Conservation (phyloP, 2,113 vertebrate species). For the Elephantulus edwardii region DNA sequence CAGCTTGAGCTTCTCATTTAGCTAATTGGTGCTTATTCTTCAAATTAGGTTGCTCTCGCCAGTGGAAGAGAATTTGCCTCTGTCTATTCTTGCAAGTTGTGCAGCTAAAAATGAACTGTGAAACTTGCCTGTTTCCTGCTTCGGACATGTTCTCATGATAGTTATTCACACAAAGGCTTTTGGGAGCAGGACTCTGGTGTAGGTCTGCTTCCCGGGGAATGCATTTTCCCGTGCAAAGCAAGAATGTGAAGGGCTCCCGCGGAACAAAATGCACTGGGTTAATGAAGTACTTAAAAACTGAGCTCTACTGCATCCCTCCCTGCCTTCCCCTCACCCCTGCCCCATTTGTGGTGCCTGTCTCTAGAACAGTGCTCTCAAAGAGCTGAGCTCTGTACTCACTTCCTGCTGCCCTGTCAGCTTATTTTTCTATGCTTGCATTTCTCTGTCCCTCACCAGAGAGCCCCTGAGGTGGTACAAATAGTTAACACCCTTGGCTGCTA, state of each 20-base stretch:
- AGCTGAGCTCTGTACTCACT: background rate
- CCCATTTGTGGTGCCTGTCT: background rate
- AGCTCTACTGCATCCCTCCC: background rate
- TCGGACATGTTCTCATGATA: background rate
- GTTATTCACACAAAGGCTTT: background rate
- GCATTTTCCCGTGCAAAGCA: background rate
- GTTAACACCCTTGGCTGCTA: background rate
- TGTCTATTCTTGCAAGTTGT: constrained; percentile 25
- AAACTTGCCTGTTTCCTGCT: constrained; percentile 19
- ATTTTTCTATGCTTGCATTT: background rate
- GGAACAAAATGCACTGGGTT: background rate
- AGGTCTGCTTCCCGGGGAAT: background rate
- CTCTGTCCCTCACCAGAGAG: background rate
- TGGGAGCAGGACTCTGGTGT: background rate
- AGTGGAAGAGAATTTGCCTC: background rate
- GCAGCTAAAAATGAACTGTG: constrained; percentile 54
- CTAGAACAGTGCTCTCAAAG: background rate
- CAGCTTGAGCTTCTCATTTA: constrained; percentile 46
- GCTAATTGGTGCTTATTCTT: constrained; percentile 61
- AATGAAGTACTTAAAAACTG: background rate
- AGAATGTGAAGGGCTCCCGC: background rate
- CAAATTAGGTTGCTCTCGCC: constrained; percentile 5
- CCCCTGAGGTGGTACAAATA: background rate
- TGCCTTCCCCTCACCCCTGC: too few species aligned
- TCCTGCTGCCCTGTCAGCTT: background rate